Conservation (phyloP, 2,888 invertebrate genomes). For the Trachelus troglodyta region DNA sequence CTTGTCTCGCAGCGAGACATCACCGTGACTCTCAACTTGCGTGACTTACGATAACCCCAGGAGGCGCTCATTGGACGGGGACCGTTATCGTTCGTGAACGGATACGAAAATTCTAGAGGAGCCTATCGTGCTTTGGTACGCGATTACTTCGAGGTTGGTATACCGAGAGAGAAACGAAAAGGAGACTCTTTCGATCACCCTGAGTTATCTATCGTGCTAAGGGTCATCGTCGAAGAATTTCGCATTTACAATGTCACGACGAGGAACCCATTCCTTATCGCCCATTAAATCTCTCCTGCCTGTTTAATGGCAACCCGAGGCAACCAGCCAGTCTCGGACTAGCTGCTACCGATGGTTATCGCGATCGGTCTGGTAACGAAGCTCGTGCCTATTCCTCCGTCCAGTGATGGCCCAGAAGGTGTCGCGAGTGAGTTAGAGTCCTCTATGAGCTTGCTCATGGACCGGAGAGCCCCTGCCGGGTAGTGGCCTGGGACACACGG, state of each 20-base stretch:
- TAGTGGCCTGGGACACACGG: constrained; percentile 21
- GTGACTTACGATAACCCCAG: not conserved
- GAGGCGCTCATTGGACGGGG: not conserved
- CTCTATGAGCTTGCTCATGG: not conserved
- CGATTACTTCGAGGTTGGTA: not conserved
- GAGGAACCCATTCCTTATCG: not conserved
- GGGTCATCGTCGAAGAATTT: not conserved
- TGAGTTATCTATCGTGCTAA: not conserved
- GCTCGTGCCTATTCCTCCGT: not conserved
- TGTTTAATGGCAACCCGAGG: not conserved
- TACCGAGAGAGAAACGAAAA: not conserved
- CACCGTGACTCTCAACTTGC: not conserved
- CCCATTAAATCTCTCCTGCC: not conserved
- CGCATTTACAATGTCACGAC: not conserved
- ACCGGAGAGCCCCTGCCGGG: constrained; percentile 1
- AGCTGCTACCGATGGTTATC: not conserved
- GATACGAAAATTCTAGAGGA: not conserved
- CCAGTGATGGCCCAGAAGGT: not conserved
- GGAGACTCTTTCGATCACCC: not conserved
- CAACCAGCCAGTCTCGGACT: not conserved
- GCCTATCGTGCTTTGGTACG: too few species aligned
- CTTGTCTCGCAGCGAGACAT: constrained; percentile 8
- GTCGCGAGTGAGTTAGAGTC: not conserved
- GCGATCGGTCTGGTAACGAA: not conserved
- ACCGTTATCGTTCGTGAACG: not conserved